phyloP scores from a whole-genome alignment of 2,888 invertebrate species.

The Pandemis cinnamomeana region DNA sequence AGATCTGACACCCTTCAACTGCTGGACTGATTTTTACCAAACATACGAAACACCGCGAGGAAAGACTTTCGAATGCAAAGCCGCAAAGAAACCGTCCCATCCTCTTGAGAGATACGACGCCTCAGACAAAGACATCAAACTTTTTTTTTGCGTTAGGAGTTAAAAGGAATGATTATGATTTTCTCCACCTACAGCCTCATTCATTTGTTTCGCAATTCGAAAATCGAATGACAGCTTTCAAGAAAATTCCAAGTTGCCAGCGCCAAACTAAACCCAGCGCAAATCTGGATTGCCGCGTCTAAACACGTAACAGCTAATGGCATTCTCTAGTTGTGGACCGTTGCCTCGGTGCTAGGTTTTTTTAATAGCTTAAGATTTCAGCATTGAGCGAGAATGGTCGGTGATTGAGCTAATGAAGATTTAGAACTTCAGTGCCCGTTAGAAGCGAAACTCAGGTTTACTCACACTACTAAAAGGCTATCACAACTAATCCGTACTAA shows the following conservation, averaged over 20 bases:
- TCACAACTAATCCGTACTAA: no score
- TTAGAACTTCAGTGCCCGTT: not conserved
- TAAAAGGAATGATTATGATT: no score
- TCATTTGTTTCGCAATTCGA: not conserved
- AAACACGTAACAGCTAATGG: slow-evolving; percentile 38
- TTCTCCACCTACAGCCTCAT: not conserved
- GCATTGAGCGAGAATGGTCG: not conserved
- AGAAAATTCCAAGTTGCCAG: slow-evolving; percentile 13
- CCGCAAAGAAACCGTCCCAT: no score
- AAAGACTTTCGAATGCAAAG: no score
- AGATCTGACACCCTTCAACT: no score
- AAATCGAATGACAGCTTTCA: not conserved
- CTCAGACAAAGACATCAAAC: no score
- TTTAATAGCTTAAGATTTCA: slow-evolving; percentile 38
- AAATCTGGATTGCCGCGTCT: slow-evolving; percentile 24
- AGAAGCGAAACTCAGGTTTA: not conserved
- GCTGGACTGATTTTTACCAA: no score
- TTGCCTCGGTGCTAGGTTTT: slow-evolving; percentile 24
- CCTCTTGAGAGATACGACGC: no score
- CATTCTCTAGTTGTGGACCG: slow-evolving; percentile 36
- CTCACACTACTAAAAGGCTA: no score
- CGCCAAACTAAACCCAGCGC: slow-evolving; percentile 1
- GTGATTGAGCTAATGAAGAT: not conserved
- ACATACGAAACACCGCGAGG: no score
- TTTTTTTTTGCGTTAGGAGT: no score